Conservation (phyloP, 1,140 invertebrate species). For the Drosophila setifemur region DNA sequence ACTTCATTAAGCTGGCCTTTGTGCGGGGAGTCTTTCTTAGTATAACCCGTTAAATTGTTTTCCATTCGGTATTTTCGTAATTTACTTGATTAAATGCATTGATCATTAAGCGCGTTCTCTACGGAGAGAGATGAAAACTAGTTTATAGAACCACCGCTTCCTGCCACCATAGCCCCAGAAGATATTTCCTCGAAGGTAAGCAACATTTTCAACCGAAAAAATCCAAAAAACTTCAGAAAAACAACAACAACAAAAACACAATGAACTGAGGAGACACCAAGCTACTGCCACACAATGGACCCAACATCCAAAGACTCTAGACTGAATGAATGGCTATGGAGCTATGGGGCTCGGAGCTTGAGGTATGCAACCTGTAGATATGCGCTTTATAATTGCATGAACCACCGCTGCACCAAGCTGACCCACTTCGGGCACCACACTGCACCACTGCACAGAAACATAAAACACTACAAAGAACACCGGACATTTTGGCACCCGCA, state of each 20-base stretch:
- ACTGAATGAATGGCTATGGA: too few species aligned
- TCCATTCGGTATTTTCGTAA: conserved; percentile 46
- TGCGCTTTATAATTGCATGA: conserved; percentile 72
- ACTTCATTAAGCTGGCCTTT: conserved; percentile 49
- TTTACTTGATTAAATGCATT: conserved; percentile 72
- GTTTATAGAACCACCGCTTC: conserved; percentile 67
- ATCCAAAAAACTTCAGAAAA: conserved; percentile 1
- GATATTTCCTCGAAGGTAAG: conserved; percentile 69
- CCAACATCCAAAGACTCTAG: conserved; percentile 8
- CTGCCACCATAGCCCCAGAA: conserved; percentile 32
- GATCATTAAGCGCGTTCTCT: conserved; percentile 58
- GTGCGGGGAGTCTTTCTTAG: conserved; percentile 14
- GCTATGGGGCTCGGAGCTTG: too few species aligned
- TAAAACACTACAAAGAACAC: conserved; percentile 6
- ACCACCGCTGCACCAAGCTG: conserved; percentile 48
- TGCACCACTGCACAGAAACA: too few species aligned
- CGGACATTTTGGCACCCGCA: conserved; percentile 22
- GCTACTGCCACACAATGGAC: conserved; percentile 58
- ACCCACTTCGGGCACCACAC: conserved; percentile 53
- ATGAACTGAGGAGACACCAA: conserved; percentile 53
- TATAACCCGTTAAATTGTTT: conserved; percentile 65
- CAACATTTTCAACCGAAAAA: conserved; percentile 62
- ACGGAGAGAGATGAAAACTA: conserved; percentile 47
- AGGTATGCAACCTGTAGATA: conserved; percentile 47
- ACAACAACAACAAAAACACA: conserved; percentile 21